Conservation (phyloP, 2,113 vertebrate genomes). For the Fulmarus glacialis region DNA sequence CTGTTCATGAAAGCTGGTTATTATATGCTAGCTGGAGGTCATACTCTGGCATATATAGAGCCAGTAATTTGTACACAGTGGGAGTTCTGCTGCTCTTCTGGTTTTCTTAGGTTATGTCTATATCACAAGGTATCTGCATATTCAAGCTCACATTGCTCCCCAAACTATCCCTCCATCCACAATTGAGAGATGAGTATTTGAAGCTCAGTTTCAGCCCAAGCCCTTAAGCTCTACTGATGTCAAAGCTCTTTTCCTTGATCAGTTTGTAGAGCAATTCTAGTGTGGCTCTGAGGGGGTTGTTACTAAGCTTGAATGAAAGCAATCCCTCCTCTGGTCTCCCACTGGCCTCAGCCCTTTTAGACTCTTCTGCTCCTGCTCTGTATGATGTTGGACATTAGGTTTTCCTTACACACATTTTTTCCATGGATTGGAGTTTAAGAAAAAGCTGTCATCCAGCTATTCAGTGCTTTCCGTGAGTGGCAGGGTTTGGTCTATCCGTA, state of each 20-base stretch:
- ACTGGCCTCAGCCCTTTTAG: neutral
- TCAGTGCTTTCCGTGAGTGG: neutral
- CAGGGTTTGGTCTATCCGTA: neutral
- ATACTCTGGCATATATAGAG: conserved; percentile 12
- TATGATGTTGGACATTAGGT: neutral
- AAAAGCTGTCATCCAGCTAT: neutral
- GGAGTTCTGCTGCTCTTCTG: neutral
- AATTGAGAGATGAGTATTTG: neutral
- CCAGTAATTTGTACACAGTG: conserved; percentile 25
- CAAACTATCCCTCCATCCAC: neutral
- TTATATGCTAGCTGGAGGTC: conserved; percentile 54
- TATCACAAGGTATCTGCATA: neutral
- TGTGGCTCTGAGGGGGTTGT: neutral
- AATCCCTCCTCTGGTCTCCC: neutral
- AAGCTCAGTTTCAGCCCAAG: neutral
- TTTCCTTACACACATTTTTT: neutral
- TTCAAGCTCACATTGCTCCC: neutral
- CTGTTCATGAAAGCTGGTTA: conserved; percentile 32
- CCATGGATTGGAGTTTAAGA: neutral
- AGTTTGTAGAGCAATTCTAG: neutral
- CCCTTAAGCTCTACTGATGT: neutral
- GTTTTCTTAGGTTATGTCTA: neutral
- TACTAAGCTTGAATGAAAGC: neutral
- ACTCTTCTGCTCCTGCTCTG: neutral
- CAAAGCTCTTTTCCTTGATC: neutral